Base-by-base conservation (phyloP, 2,113 vertebrate species). In the Panthera tigris region DNA sequence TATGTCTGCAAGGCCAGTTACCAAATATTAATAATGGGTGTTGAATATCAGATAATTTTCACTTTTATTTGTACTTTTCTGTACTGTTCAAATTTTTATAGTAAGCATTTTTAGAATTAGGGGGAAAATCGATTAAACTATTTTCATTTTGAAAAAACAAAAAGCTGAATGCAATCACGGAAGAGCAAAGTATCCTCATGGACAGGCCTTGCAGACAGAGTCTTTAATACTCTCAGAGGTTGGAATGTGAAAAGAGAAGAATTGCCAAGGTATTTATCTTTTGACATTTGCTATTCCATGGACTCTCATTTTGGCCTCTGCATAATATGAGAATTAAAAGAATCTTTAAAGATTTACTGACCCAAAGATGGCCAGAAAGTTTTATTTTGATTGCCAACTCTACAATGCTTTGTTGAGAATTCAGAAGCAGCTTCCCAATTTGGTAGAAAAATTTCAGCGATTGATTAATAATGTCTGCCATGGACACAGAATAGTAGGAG, bases 51-150 rank as follows among this genome's bases (percentile, higher is more conserved):
- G 87, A 73, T 73, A 73, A 83, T 73, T 85, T 61, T 89, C 78
- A 94, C 57, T 96, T 80, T 82, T 50, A 88, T 82, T 74, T 93
- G 27, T 94, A n/a, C 65, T 95, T 95, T 93, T 39, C 31, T 91
- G 21, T 41, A 80, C 41, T 85, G 36, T 41, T 91, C 45, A 94
- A 15, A 89, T 68, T 61, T 91, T 91, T 66, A 94, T 21, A 81
- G 66, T 73, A 93, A 79, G 50, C 21, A 78, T 41, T 91, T 96
- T 94, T 78, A 78, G 57, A 91, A 78, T 92, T 79, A 25, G 45
- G 45, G 39, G 57, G 12, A 33, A 81, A 94, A 90, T 57, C 25
- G 68, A 39, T 41, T 21, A 89, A 86, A 83, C 25, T 71, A 7
- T 69, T 89, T 91, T 71, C 69, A 36, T 84, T 95, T 63, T 55